Conservation (phyloP, 2,797 vertebrate genomes). For the Squalus acanthias region DNA sequence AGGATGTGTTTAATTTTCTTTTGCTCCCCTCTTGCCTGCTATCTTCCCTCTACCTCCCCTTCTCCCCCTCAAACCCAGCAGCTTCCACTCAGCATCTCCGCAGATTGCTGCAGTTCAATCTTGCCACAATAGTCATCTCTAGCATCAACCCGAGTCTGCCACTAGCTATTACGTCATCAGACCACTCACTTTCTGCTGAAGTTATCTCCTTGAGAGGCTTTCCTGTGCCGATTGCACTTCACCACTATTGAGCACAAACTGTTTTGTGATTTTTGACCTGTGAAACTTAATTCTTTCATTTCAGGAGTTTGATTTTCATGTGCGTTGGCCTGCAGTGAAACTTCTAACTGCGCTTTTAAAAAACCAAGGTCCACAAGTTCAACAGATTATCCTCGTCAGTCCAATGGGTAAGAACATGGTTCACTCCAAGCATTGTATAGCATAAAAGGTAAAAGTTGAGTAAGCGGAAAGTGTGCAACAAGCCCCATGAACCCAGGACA, state of each 20-base stretch:
- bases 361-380: constrained; percentile 80
- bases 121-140: not conserved
- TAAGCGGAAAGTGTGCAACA: not conserved
- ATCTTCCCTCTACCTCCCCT: not conserved
- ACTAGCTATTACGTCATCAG: not conserved
- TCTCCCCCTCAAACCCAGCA: too few species aligned
- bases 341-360: constrained; percentile 86
- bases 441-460: too few species aligned
- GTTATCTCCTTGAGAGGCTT: not conserved
- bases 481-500: not conserved
- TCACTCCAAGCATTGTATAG: not conserved
- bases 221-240: not conserved
- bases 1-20: not conserved
- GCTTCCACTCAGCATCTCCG: not conserved
- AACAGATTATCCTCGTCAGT: constrained; percentile 89
- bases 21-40: not conserved
- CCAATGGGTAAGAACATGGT: constrained; percentile 80
- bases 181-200: not conserved
- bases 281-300: not conserved
- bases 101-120: not conserved
- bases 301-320: constrained; percentile 97
- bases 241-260: not conserved
- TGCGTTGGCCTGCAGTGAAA: constrained; percentile 93
- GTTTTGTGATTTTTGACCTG: not conserved
- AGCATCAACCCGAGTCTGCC: too few species aligned